Conservation (phyloP, 2,797 vertebrate species). For the Chelonia mydas region DNA sequence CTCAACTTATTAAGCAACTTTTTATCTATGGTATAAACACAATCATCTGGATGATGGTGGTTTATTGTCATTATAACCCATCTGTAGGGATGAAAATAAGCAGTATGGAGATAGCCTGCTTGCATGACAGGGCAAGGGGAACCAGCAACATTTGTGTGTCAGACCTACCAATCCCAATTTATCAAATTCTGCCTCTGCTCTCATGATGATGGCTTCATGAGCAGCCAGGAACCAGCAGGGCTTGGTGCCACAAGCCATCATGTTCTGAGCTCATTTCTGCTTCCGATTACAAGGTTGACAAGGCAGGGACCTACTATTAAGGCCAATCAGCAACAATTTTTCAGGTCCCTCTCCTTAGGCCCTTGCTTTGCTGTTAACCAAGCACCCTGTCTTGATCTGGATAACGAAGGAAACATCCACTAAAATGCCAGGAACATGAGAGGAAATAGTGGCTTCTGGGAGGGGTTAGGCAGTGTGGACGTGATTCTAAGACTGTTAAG, state of each 20-base stretch:
- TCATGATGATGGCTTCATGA: not conserved
- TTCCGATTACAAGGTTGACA: not conserved
- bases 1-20: not conserved
- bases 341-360: not conserved
- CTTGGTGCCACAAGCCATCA: not conserved
- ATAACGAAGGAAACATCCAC: not conserved
- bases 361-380: not conserved
- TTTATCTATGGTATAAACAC: not conserved
- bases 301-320: not conserved
- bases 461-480: rapidly evolving
- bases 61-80: not conserved
- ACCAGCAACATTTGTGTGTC: not conserved
- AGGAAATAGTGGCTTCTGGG: not conserved
- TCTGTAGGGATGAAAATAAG: not conserved
- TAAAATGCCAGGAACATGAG: not conserved
- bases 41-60: not conserved
- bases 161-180: not conserved
- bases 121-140: not conserved
- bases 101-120: rapidly evolving
- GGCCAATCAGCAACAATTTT: not conserved
- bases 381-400: not conserved
- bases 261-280: not conserved
- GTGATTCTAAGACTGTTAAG: not conserved
- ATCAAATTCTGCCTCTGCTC: not conserved
- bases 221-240: not conserved